A percentile compares a stretch with the other conserved stretches of the same genome.
phyloP scores from a whole-genome alignment of 2,113 vertebrate species.

The Pelusios castaneus region DNA sequence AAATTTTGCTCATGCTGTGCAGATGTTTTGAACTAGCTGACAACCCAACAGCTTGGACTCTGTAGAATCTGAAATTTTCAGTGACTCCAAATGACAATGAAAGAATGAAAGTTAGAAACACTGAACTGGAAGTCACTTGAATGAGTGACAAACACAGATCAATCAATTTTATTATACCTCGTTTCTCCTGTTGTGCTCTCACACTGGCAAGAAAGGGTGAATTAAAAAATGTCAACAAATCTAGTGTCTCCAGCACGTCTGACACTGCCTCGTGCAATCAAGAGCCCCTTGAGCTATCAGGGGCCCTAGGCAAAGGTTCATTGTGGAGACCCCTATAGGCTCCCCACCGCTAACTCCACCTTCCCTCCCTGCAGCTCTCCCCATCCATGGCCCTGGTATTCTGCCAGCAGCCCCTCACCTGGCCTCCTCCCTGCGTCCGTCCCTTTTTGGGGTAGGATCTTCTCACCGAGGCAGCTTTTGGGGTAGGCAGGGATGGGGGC shows the following conservation, averaged over 20 bases:
- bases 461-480: too few relatives aligned
- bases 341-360: too few relatives aligned
- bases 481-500: too few relatives aligned
- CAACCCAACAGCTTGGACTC: slow-evolving; percentile 60
- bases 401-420: too few relatives aligned
- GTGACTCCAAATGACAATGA: slow-evolving; percentile 67
- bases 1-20: slow-evolving; percentile 65
- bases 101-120: slow-evolving; percentile 60
- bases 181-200: slow-evolving; percentile 40
- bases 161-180: slow-evolving; percentile 67
- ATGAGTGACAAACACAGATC: slow-evolving; percentile 72
- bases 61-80: slow-evolving; percentile 64
- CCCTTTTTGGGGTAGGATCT: too few relatives aligned
- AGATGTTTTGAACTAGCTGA: slow-evolving; percentile 75
- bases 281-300: too few relatives aligned
- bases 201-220: slow-evolving; percentile 49
- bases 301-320: too few relatives aligned
- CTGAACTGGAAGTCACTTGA: slow-evolving; percentile 63
- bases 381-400: too few relatives aligned
- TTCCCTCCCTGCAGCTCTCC: too few relatives aligned
- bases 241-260: slow-evolving; percentile 21
- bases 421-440: too few relatives aligned
- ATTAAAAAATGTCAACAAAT: slow-evolving; percentile 51
- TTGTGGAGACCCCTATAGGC: too few relatives aligned
- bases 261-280: not conserved